Conservation (phyloP, 1,140 invertebrate genomes). For the Penaeus vannamei region DNA sequence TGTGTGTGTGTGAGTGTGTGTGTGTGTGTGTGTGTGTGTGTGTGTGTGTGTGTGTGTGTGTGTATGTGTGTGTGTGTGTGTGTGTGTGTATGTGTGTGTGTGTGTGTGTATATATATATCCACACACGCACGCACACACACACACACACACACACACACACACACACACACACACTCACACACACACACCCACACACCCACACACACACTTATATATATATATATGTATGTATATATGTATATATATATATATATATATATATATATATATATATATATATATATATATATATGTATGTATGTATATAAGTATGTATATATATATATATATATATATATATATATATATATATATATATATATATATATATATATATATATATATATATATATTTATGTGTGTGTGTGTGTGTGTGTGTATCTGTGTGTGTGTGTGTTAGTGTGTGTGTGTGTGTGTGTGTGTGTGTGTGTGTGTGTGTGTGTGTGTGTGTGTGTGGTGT, state of each 20-base stretch:
- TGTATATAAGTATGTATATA: not conserved
- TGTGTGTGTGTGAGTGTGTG: too few relatives aligned
- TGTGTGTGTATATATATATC: too few relatives aligned
- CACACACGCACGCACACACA: too few relatives aligned
- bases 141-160: too few relatives aligned
- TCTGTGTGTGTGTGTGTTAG: too few relatives aligned
- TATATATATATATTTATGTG: not conserved
- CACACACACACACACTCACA: not conserved
- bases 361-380: not conserved
- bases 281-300: not conserved
- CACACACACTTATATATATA: not conserved
- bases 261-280: slow-evolving; percentile 6
- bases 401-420: not conserved
- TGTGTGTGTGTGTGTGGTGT: not conserved
- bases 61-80: too few relatives aligned
- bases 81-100: too few relatives aligned
- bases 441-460: not conserved
- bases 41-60: too few relatives aligned
- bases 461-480: not conserved
- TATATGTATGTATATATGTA: slow-evolving; percentile 7
- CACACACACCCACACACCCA: not conserved
- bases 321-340: slow-evolving; percentile 19
- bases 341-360: slow-evolving; percentile 9
- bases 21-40: too few relatives aligned
- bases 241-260: slow-evolving; percentile 33